Conservation (phyloP, 2,113 vertebrate genomes). For the Epinephelus moara region DNA sequence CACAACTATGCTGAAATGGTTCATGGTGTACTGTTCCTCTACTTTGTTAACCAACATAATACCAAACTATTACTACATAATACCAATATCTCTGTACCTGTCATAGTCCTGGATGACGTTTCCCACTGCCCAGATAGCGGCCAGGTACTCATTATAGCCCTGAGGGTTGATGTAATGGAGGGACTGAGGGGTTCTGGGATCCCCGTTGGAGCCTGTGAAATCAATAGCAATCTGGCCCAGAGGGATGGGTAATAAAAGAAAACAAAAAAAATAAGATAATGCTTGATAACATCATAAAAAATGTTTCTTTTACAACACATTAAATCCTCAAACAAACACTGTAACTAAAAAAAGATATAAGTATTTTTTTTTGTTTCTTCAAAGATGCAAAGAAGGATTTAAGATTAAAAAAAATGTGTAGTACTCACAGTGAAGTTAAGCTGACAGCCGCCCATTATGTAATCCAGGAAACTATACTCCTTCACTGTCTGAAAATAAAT, state of each 20-base stretch:
- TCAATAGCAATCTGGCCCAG: constrained; percentile 92
- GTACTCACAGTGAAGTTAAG: constrained; percentile 97
- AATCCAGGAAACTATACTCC: constrained; percentile 96
- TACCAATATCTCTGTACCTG: constrained; percentile 79
- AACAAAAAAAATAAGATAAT: neutral
- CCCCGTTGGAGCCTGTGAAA: constrained; percentile 96
- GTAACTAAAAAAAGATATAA: neutral
- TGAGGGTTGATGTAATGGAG: constrained; percentile 94
- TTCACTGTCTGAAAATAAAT: constrained; percentile 85
- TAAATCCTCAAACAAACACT: neutral
- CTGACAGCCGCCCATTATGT: constrained; percentile 97
- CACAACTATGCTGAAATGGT: too few species aligned
- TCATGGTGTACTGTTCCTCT: neutral
- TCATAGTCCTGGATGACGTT: constrained; percentile 96
- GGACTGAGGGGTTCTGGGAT: constrained; percentile 89
- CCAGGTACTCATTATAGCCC: constrained; percentile 94
- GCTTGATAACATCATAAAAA: neutral
- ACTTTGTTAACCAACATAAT: neutral
- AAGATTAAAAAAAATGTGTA: neutral
- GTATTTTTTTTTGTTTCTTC: neutral
- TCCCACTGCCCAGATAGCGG: constrained; percentile 96
- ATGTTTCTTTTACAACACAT: neutral
- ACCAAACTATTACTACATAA: too few species aligned
- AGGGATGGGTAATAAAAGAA: neutral
- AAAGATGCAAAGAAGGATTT: neutral